Percentiles rank a stretch among this genome's conserved stretches.
Conservation (phyloP, 2,888 invertebrate genomes). For the Drosophila monieri region DNA sequence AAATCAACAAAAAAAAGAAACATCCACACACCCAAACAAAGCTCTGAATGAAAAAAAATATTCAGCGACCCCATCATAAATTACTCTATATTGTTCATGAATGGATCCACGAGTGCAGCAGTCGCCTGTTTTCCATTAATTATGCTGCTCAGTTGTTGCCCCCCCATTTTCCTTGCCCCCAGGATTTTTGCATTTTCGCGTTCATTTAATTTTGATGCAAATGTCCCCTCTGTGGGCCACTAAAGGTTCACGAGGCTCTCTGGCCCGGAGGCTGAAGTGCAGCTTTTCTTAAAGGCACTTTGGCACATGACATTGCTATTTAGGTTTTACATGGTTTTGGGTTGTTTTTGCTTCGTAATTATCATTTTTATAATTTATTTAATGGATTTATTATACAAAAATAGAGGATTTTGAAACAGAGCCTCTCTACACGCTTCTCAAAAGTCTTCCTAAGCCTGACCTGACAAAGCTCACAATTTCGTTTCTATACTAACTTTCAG, state of each 20-base stretch:
- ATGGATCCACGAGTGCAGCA: slow-evolving; percentile 40
- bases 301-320: slow-evolving; percentile 38
- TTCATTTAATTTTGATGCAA: slow-evolving; percentile 47
- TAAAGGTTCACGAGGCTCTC: slow-evolving; percentile 10
- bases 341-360: background rate
- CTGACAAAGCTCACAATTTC: too few relatives aligned
- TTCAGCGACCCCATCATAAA: slow-evolving; percentile 30
- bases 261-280: slow-evolving; percentile 4
- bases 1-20: background rate
- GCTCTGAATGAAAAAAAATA: slow-evolving; percentile 5
- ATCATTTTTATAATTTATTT: background rate
- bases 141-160: slow-evolving; percentile 29
- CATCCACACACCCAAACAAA: slow-evolving; percentile 8
- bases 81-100: slow-evolving; percentile 52
- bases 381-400: background rate
- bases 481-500: too few relatives aligned
- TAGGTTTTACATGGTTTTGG: slow-evolving; percentile 15
- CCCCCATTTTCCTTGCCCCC: background rate
- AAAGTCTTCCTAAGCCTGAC: background rate
- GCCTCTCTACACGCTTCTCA: background rate
- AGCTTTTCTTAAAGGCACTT: slow-evolving; percentile 6
- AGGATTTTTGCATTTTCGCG: slow-evolving; percentile 19
- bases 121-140: slow-evolving; percentile 51
- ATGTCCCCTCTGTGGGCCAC: slow-evolving; percentile 38
- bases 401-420: too few relatives aligned